Conservation (phyloP, 2,113 vertebrate species). For the Reinhardtius hippoglossoides region DNA sequence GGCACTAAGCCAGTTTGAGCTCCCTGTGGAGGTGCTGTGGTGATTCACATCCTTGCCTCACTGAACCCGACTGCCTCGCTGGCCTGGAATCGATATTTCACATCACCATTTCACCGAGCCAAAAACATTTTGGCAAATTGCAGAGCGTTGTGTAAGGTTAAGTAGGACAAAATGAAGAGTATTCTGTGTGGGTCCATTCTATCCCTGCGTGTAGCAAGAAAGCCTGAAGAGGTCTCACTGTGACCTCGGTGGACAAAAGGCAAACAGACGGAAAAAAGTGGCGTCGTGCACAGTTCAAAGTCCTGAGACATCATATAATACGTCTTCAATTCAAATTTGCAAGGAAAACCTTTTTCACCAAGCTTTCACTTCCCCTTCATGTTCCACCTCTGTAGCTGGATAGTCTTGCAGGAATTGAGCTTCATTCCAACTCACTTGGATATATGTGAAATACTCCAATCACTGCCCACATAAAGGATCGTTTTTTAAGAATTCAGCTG, state of each 20-base stretch:
- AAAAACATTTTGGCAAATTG: conserved; percentile 64
- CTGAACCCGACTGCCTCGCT: conserved; percentile 47
- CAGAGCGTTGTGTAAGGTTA: conserved; percentile 51
- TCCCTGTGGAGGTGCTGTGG: conserved; percentile 51
- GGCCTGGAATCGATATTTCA: conserved; percentile 59
- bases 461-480: neutral
- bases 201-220: conserved; percentile 16
- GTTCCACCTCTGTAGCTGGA: no score
- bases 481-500: neutral
- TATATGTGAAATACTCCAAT: neutral
- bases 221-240: conserved; percentile 11
- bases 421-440: neutral
- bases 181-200: conserved; percentile 34
- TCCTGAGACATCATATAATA: neutral
- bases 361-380: neutral
- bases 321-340: neutral
- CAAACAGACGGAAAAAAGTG: neutral
- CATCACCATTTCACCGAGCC: conserved; percentile 54
- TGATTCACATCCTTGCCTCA: conserved; percentile 60
- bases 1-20: conserved; percentile 56
- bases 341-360: neutral
- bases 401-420: neutral
- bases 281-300: neutral
- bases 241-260: neutral
- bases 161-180: conserved; percentile 53